Conservation (phyloP, 35 echinoderm and acorn worm species). For the Apostichopus californicus region DNA sequence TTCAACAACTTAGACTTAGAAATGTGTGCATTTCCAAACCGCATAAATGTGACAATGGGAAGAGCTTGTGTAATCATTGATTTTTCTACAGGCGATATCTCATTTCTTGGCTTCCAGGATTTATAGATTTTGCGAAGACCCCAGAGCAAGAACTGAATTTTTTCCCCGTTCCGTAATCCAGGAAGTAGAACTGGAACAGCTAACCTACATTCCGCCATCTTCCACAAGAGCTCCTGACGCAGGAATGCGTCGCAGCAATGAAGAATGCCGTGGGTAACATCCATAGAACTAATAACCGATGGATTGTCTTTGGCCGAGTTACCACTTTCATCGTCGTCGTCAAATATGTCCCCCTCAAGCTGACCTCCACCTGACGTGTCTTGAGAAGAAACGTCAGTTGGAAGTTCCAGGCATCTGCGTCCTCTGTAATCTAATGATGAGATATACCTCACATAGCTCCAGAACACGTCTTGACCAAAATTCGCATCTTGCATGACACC, state of each 20-base stretch:
- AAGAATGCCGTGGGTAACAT: slow-evolving; percentile 24
- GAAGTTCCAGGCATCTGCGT: not conserved
- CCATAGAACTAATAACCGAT: slow-evolving; percentile 11
- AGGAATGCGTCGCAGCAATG: slow-evolving; percentile 37
- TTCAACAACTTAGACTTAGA: slow-evolving; percentile 36
- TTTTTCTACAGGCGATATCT: not conserved
- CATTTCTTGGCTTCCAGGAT: slow-evolving; percentile 2
- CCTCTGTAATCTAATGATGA: not conserved
- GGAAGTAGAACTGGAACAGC: slow-evolving; percentile 42
- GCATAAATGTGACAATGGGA: slow-evolving; percentile 30
- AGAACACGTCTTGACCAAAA: not conserved
- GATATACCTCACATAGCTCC: not conserved
- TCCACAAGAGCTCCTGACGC: not conserved
- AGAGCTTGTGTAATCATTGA: slow-evolving; percentile 13
- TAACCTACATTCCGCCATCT: slow-evolving; percentile 41
- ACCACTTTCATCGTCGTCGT: not conserved
- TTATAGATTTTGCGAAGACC: slow-evolving; percentile 45
- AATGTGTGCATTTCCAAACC: not conserved
- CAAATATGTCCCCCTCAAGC: not conserved
- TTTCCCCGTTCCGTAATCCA: not conserved
- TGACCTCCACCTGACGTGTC: not conserved
- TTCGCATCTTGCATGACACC: not conserved
- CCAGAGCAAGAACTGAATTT: not conserved
- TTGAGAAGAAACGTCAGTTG: not conserved
- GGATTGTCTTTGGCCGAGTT: not conserved